phyloP scores from a whole-genome alignment of 2,113 vertebrate genomes.

The Trogon surrucura region DNA sequence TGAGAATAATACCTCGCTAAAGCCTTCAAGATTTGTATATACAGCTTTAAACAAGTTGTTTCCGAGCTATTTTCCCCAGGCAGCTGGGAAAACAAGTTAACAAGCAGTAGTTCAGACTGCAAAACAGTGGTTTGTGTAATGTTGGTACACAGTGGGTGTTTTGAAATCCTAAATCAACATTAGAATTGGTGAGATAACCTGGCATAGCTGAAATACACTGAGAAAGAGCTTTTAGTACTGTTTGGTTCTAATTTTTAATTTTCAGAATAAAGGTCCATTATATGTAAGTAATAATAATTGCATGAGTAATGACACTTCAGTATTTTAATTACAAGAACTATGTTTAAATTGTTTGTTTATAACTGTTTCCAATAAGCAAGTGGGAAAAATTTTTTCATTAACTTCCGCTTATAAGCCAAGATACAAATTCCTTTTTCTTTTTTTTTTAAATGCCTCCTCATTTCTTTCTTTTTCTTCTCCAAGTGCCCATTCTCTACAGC shows the following conservation, averaged over 20 bases:
- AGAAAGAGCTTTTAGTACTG: not conserved
- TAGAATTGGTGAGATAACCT: not conserved
- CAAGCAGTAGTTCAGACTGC: conserved; percentile 3
- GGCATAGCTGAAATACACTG: not conserved
- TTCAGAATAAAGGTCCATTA: not conserved
- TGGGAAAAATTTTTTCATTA: not conserved
- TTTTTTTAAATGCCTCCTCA: not conserved
- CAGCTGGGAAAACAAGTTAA: conserved; percentile 30
- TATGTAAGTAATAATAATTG: not conserved
- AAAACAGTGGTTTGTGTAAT: conserved; percentile 25
- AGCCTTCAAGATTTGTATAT: not conserved
- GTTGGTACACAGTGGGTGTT: not conserved
- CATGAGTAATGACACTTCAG: not conserved
- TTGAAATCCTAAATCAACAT: not conserved
- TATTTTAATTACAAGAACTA: not conserved
- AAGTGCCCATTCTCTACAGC: not conserved
- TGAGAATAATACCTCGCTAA: not conserved
- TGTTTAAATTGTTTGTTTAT: not conserved
- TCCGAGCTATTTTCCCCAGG: conserved; percentile 6
- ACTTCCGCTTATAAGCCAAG: not conserved
- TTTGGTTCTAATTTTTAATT: not conserved
- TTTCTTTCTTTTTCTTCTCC: not conserved
- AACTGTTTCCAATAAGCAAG: not conserved
- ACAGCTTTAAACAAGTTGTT: conserved; percentile 22
- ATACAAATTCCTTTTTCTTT: not conserved